Conservation (phyloP, 1,140 invertebrate species). For the Lucilia sericata region DNA sequence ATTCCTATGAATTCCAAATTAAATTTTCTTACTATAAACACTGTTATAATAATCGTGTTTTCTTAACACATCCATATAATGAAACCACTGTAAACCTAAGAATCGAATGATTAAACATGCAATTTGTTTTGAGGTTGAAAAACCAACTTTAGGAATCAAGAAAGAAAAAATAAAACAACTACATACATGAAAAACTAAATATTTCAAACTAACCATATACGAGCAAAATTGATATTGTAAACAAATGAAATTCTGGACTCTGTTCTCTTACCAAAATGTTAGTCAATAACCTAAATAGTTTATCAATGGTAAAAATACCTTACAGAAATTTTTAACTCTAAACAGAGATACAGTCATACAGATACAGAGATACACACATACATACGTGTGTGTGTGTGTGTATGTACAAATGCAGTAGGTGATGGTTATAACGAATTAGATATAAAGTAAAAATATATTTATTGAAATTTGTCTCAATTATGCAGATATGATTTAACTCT, state of each 20-base stretch:
- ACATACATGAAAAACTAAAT: background rate
- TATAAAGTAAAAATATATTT: too few species aligned
- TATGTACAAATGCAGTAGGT: too few species aligned
- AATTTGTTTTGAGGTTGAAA: conserved; percentile 11
- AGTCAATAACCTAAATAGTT: conserved; percentile 11
- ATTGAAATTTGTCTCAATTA: too few species aligned
- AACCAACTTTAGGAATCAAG: background rate
- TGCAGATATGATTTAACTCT: too few species aligned
- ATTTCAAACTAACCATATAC: conserved; percentile 2
- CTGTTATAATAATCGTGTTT: background rate
- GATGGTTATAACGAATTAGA: too few species aligned
- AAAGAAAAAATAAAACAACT: background rate
- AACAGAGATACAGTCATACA: background rate
- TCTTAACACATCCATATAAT: background rate
- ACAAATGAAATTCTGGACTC: conserved; percentile 5
- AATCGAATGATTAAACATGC: conserved; percentile 16
- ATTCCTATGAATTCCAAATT: background rate
- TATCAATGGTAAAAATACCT: conserved; percentile 12
- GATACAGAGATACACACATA: too few species aligned
- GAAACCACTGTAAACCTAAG: background rate
- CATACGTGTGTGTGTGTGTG: background rate
- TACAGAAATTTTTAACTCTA: background rate
- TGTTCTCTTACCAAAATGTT: background rate
- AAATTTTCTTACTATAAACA: background rate
- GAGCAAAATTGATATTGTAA: background rate